Evolutionary conservation across 2,113 vertebrate genomes (phyloP), one percentile per base, ranked within the genome.

Genomic region (Morone saxatilis): DNA sequence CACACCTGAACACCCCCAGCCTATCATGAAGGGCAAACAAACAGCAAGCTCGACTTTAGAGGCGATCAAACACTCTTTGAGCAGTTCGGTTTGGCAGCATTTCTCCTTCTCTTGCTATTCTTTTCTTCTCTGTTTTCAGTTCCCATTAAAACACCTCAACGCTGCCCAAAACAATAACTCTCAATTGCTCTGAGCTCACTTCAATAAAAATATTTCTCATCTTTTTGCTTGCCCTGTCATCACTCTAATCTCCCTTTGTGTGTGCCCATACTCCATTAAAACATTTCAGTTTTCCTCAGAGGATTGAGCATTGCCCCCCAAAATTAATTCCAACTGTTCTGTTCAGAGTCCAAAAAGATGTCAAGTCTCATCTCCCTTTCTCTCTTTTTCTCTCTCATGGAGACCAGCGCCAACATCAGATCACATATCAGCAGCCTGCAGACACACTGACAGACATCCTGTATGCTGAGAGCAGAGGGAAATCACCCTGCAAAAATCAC

Each of bases 361-460:
- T 85, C 78, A 83, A 54, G 40, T 16, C 69, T 59, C 76, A 62
- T 88, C 87, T 90, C 61, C 36, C 16, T 76, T 80, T 77, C 56
- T 56, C 65, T 74, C 48, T 59, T 62, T 57, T 20, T 74, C 59
- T 71, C 79, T 74, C 47, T 78, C 62, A 41, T 36, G 22, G 80
- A 47, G 38, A 38, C 71, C 56, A 83, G 51, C 2, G 71, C 67
- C 82, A 81, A 47, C 71, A 81, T 81, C 69, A 76, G 84, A 83
- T 92, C 89, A 36, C 69, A 31, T 93, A 89, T 90, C 91, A 91
- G 87, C 75, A 78, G 83, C 71, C 69, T 41, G 71, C 83, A 94
- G 88, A 91, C 75, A 81, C 80, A 50, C 61, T n/a, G 88, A 80
- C 63, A 86, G 73, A 89, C 72, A 87, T 94, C 93, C 91, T 94